phyloP scores from a whole-genome alignment of 53 echinoderm and acorn worm species.

The Patiria pectinifera region DNA sequence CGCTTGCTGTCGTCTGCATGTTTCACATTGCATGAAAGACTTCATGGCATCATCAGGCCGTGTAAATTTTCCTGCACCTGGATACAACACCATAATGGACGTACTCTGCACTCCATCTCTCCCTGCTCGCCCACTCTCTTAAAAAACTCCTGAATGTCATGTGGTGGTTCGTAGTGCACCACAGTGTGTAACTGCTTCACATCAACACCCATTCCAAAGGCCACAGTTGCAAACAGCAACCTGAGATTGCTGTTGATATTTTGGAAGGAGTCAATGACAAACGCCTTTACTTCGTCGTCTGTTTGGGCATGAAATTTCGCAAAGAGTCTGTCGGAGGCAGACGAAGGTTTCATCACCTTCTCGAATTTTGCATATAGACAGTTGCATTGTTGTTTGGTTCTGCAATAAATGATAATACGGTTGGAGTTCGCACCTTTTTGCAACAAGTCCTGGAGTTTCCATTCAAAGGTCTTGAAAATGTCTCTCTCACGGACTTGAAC shows the following conservation, averaged over 20 bases:
- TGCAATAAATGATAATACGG: not conserved
- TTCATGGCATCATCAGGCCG: not conserved
- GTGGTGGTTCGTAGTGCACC: not conserved
- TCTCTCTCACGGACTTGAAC: not conserved
- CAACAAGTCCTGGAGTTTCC: slow-evolving; percentile 6
- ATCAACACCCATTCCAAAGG: slow-evolving; percentile 58
- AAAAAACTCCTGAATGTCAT: slow-evolving; percentile 29
- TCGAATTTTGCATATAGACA: slow-evolving; percentile 18
- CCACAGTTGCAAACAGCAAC: slow-evolving; percentile 42
- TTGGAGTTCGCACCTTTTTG: slow-evolving; percentile 13
- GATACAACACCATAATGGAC: not conserved
- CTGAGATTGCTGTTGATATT: not conserved
- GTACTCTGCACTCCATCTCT: slow-evolving; percentile 31
- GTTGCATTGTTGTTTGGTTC: slow-evolving; percentile 17
- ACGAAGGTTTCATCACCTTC: slow-evolving; percentile 9
- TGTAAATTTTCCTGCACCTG: not conserved
- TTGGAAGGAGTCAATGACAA: not conserved
- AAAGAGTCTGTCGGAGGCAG: slow-evolving; percentile 28
- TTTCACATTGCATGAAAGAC: not conserved
- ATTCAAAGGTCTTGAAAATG: slow-evolving; percentile 7
- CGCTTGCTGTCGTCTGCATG: not conserved
- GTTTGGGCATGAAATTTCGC: slow-evolving; percentile 38
- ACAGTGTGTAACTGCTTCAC: slow-evolving; percentile 14
- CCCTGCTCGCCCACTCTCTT: slow-evolving; percentile 49
- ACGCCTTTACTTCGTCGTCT: slow-evolving; percentile 19